These are phyloP conservation scores for Microtus montanus DNA, from an alignment of 2,113 vertebrate genomes.

Conservation along the genomic window DNA sequence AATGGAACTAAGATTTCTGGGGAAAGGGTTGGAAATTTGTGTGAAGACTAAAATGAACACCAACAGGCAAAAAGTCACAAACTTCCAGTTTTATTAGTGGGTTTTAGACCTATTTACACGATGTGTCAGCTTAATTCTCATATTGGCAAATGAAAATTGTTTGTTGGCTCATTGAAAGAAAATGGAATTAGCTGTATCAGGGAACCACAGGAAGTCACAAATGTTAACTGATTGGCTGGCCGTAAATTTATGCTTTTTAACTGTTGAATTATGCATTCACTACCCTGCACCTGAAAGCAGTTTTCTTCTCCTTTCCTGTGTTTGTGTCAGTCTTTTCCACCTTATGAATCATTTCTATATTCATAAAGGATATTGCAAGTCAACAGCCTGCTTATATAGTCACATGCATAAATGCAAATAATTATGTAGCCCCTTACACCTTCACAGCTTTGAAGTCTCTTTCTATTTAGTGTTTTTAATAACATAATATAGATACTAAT, in stretches of 20 bases:
- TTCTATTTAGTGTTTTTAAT: conserved; percentile 1
- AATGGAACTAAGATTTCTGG: conserved; percentile 68
- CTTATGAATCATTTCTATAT: conserved; percentile 59
- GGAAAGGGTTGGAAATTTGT: conserved; percentile 43
- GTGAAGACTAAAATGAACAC: conserved; percentile 45
- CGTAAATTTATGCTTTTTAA: conserved; percentile 72
- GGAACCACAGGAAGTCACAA: conserved; percentile 77
- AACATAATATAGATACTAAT: conserved; percentile 20
- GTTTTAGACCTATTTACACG: conserved; percentile 62
- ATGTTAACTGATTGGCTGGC: conserved; percentile 70
- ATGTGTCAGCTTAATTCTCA: conserved; percentile 62
- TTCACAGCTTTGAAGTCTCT: conserved; percentile 33
- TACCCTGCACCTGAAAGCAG: conserved; percentile 63
- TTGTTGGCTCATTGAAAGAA: conserved; percentile 67
- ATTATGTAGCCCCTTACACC: not conserved
- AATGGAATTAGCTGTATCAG: conserved; percentile 63
- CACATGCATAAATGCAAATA: not conserved
- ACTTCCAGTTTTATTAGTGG: conserved; percentile 60
- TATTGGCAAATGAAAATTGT: conserved; percentile 59
- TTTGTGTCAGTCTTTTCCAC: conserved; percentile 65
- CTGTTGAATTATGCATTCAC: conserved; percentile 70
- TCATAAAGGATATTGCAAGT: conserved; percentile 47
- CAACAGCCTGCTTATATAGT: conserved; percentile 15
- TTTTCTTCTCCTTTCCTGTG: conserved; percentile 67
- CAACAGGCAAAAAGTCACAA: conserved; percentile 40